Base-by-base conservation (phyloP, 2,113 vertebrate species). In the Caracal caracal region DNA sequence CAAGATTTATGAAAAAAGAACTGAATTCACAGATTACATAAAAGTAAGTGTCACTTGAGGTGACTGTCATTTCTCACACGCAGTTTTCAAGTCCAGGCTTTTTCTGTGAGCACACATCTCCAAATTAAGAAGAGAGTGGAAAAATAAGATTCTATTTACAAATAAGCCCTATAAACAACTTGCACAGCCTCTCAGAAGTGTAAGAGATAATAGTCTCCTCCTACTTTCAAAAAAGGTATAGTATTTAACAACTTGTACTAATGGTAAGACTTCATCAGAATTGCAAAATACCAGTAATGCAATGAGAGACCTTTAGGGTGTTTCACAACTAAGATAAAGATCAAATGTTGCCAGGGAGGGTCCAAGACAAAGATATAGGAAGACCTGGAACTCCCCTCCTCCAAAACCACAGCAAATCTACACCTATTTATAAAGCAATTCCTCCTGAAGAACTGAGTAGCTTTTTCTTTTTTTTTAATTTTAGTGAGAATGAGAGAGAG, bases 71-170 rank as follows among this genome's bases (percentile, higher is more conserved):
- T 92, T 80, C 81, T 91, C 81, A 88, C 51, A 92, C 85, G 71
- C 71, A 75, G 81, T 93, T 94, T 65, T 90, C 61, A 90, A 92
- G 47, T 82, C 56, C 20, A 83, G n/a, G 33, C 49, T 78, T 59
- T 61, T 65, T 40, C 30, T 85, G 37, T 65, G 7, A 76, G 66
- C 47, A 85, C 6, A 85, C 6, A 91, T 86, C 40, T 85, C 56
- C 51, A 89, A 86, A 84, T 88, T 82, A 66, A 56, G 86, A 95
- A 90, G 26, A 71, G 0, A 53, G 37, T 75, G 17, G n/a, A 81
- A 92, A 93, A 89, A 30, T 71, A 90, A 73, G n/a, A 93, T 95
- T 93, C 17, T 83, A 73, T 66, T 96, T 88, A 68, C 30, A 79
- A 96, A 53, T 87, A 94, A 76, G 30, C 47, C 26, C 47, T 94